phyloP scores from a whole-genome alignment of 2,113 vertebrate genomes.

The Ceuthmochares aereus region DNA sequence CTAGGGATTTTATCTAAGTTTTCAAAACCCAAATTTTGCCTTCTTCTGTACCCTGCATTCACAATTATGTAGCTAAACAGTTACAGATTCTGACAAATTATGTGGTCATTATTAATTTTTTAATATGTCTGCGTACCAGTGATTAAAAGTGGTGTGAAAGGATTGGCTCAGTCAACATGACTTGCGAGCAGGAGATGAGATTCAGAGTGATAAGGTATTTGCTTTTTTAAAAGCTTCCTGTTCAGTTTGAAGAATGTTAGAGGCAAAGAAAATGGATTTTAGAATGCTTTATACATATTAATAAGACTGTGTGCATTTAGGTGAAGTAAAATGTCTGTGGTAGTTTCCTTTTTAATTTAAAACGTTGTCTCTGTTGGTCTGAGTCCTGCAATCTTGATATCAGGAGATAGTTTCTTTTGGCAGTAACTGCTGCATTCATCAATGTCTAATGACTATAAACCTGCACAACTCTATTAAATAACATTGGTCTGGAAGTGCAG shows the following conservation, averaged over 20 bases:
- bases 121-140: neutral
- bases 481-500: neutral
- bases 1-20: neutral
- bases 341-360: slow-evolving; percentile 11
- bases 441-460: neutral
- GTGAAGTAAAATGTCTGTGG: slow-evolving; percentile 1
- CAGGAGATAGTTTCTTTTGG: neutral
- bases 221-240: neutral
- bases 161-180: neutral
- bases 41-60: neutral
- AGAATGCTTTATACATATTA: slow-evolving; percentile 14
- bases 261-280: slow-evolving; percentile 24
- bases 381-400: neutral
- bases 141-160: neutral
- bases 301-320: neutral
- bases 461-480: neutral
- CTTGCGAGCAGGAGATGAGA: neutral
- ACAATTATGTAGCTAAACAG: neutral
- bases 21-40: neutral
- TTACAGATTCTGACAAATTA: neutral
- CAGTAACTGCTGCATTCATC: slow-evolving; percentile 1
- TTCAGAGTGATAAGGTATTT: neutral
- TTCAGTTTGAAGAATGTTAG: neutral
- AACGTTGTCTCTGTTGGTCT: neutral
- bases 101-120: neutral